Conservation (phyloP, 2,797 vertebrate species). For the Lacerta bilineata region DNA sequence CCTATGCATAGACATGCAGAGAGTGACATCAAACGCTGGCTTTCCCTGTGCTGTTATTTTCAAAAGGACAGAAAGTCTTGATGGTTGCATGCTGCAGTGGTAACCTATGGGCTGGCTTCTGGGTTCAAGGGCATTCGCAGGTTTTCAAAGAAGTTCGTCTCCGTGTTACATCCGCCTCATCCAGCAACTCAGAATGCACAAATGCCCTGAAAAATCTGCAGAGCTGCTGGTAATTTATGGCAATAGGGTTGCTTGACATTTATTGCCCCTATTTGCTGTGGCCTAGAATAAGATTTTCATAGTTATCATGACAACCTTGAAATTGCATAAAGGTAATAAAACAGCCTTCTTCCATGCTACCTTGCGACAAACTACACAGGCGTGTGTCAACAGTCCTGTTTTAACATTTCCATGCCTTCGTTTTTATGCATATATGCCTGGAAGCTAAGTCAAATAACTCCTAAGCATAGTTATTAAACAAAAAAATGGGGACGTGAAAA, state of each 20-base stretch:
- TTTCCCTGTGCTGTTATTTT: constrained; percentile 17
- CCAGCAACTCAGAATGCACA: constrained; percentile 19
- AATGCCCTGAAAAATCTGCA: not conserved
- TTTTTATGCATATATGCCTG: constrained; percentile 16
- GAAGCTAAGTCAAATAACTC: not conserved
- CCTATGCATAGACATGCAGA: not conserved
- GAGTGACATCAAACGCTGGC: constrained; percentile 24
- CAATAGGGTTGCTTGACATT: constrained; percentile 17
- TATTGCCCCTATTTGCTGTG: constrained; percentile 25
- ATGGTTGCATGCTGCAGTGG: fast-evolving
- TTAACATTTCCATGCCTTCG: not conserved
- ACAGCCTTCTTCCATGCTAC: constrained; percentile 12
- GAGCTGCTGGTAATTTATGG: constrained; percentile 42
- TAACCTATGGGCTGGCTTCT: constrained; percentile 14
- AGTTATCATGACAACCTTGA: constrained; percentile 9
- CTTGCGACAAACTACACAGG: not conserved
- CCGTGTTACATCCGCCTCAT: not conserved
- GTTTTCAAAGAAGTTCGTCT: not conserved
- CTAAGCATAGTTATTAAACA: constrained; percentile 32
- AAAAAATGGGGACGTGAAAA: constrained; percentile 51
- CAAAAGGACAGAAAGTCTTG: constrained; percentile 22
- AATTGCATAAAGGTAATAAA: constrained; percentile 30
- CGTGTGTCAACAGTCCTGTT: constrained; percentile 36
- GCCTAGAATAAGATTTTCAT: constrained; percentile 21
- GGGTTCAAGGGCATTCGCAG: not conserved